A percentile compares a stretch with the other conserved stretches of the same genome.
Conservation (phyloP, 2,888 invertebrate species). For the Lithophane leautieri region DNA sequence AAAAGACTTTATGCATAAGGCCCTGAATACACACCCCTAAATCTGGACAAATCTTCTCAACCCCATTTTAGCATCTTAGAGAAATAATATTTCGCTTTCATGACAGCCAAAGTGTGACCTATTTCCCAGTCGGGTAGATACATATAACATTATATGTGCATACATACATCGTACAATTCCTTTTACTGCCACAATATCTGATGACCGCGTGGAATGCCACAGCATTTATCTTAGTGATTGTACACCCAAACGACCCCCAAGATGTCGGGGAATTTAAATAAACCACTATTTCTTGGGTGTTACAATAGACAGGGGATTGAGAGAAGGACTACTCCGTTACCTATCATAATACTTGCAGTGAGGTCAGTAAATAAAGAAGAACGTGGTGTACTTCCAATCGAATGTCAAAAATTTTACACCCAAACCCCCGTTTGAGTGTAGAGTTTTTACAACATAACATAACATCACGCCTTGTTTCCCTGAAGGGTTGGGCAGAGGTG, state of each 20-base stretch:
- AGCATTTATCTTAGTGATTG: slow-evolving; percentile 60
- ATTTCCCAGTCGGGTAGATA: not conserved
- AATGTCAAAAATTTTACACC: too few relatives aligned
- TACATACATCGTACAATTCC: slow-evolving; percentile 28
- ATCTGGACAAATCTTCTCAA: not conserved
- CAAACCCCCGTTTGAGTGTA: too few relatives aligned
- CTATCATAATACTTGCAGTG: not conserved
- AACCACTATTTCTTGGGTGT: slow-evolving; percentile 61
- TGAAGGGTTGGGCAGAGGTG: too few relatives aligned
- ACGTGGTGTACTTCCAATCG: not conserved
- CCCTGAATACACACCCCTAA: not conserved
- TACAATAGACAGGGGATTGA: not conserved
- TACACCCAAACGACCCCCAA: slow-evolving; percentile 59
- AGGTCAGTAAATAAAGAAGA: not conserved
- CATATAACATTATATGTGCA: not conserved
- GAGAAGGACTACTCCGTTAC: slow-evolving; percentile 21
- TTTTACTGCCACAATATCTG: slow-evolving; percentile 46
- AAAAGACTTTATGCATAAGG: not conserved
- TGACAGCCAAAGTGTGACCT: slow-evolving; percentile 8
- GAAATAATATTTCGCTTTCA: not conserved
- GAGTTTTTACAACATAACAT: too few relatives aligned
- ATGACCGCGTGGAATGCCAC: slow-evolving; percentile 51
- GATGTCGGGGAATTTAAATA: slow-evolving; percentile 65
- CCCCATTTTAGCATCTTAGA: not conserved
- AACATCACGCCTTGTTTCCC: too few relatives aligned